Conservation (phyloP, 2,113 vertebrate genomes). For the Eubucco bourcierii region DNA sequence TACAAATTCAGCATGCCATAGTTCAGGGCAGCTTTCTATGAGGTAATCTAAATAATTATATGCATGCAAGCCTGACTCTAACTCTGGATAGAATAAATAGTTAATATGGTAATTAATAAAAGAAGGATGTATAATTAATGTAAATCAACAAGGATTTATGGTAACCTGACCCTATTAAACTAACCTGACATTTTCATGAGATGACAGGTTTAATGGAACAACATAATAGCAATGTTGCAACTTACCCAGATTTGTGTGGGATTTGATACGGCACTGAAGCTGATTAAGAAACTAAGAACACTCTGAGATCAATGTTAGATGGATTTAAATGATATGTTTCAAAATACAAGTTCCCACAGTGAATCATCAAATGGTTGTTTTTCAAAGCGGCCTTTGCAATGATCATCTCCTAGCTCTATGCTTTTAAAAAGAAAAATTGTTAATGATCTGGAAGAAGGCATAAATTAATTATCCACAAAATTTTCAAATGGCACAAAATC, state of each 20-base stretch:
- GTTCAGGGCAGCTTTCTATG: not conserved
- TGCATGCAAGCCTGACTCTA: not conserved
- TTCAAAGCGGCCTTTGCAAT: not conserved
- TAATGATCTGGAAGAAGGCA: not conserved
- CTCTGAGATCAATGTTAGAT: not conserved
- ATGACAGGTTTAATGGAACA: not conserved
- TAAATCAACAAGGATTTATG: not conserved
- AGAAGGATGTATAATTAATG: not conserved
- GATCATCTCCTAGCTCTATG: not conserved
- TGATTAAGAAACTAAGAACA: not conserved
- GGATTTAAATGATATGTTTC: not conserved
- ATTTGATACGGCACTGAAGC: not conserved
- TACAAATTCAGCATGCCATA: not conserved
- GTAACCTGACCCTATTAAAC: not conserved
- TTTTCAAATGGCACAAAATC: not conserved
- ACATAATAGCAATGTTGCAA: fast-evolving
- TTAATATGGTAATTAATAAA: not conserved
- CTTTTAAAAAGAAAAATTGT: not conserved
- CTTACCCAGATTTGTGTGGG: not conserved
- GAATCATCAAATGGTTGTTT: not conserved
- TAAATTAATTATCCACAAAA: not conserved
- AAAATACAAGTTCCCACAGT: not conserved
- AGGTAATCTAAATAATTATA: not conserved
- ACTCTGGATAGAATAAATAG: not conserved
- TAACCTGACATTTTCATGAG: not conserved